These are phyloP conservation scores for Myathropa florea DNA, from an alignment of 2,888 invertebrate genomes.

Conservation along the genomic window DNA sequence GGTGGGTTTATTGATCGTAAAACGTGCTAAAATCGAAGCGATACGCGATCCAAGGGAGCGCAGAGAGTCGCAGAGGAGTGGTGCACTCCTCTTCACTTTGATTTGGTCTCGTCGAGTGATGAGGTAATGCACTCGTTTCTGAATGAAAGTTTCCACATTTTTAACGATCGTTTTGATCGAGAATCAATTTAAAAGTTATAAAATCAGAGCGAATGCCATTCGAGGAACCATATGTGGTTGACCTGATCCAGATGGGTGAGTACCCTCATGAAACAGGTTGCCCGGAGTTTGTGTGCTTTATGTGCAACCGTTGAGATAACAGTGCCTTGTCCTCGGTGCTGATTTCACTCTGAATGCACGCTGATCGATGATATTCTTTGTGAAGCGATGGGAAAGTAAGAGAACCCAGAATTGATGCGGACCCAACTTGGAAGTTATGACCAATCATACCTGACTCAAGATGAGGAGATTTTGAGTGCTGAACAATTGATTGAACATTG, in stretches of 20 bases:
- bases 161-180: neutral
- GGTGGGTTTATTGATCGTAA: slow-evolving; percentile 45
- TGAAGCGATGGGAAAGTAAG: neutral
- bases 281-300: neutral
- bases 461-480: too few relatives aligned
- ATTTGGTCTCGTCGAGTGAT: slow-evolving; percentile 17
- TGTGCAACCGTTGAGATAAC: neutral
- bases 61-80: neutral
- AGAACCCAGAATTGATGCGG: too few relatives aligned
- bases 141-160: slow-evolving; percentile 18
- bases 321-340: neutral
- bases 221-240: neutral
- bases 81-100: slow-evolving; percentile 11
- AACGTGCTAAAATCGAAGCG: slow-evolving; percentile 43
- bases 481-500: too few relatives aligned
- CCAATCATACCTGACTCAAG: too few relatives aligned
- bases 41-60: neutral
- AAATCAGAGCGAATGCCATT: neutral
- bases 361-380: neutral
- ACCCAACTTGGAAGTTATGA: too few relatives aligned
- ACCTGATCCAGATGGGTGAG: neutral
- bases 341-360: neutral
- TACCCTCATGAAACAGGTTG: neutral
- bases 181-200: slow-evolving; percentile 17
- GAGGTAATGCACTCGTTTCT: slow-evolving; percentile 25